Base-by-base conservation (phyloP, 2,797 vertebrate genomes). In the Dicrostonyx torquatus region DNA sequence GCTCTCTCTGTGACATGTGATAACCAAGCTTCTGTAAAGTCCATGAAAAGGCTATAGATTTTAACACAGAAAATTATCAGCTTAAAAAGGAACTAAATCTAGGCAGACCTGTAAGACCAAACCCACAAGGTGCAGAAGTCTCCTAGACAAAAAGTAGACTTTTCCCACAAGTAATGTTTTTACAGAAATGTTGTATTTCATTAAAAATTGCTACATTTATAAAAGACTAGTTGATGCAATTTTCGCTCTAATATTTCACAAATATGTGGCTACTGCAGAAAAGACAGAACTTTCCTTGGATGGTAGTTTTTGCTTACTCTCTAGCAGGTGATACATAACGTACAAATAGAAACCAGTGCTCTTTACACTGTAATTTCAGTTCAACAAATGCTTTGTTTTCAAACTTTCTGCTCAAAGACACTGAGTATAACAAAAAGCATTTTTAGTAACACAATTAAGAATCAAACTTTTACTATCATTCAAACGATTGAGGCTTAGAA, bases 201-300 rank as follows among this genome's bases (percentile, higher is more conserved):
- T 43, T 45, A 22, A 29, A 78, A 84, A 66, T 83, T 73, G 73
- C 34, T 78, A 43, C 48, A 83, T 73, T 92, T 78, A 87, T 78
- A 85, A 90, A 93, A 80, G 53, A 76, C 2, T 78, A 73, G 29
- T 60, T 88, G 77, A 26, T 64, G 31, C 29, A 89, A 40, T 58
- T 76, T 94, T 88, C 26, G 91, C n/a, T 94, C 64, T 55, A n/a
- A 31, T 66, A 89, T 91, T 95, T 90, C 43, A 90, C 40, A 94
- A 87, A 58, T 43, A 64, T 73, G 55, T 26, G 58, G 8, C 89
- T 91, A 60, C 17, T 83, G 88, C 6, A 62, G 22, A 64, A 79
- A 87, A 85, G n/a, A 26, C n/a, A 40, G 22, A 64, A 53, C n/a
- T 62, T 82, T 76, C 17, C 29, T 80, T n/a, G 37, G 53, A 14